Base-by-base conservation (phyloP, 2,113 vertebrate genomes). In the Notarius lentiginosus region DNA sequence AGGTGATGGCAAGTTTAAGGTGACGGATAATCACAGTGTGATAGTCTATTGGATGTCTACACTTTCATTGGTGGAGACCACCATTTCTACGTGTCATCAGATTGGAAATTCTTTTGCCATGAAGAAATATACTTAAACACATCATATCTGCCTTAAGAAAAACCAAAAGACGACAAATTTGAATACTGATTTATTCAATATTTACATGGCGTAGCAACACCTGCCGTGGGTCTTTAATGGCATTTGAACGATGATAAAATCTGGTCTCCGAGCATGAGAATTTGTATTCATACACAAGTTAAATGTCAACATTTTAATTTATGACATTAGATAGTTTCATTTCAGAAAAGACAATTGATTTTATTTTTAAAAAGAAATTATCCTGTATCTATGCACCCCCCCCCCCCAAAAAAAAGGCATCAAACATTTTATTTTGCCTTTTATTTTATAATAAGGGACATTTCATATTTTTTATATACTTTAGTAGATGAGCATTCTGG, bases 101-200 rank as follows among this genome's bases (percentile, higher is more conserved):
- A 66, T 30, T 27, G 6, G 66, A 73, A 47, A 47, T 7, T 18
- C 27, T 20, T 24, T 20, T 51, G 47, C 20, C 49, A 76, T 14
- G 47, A 20, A 75, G 72, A 24, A 22, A 61, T 34, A 60, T 5
- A 1, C 11, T 27, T 7, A 41, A 2, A 20, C 17, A 66, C 41
- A 61, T 55, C 17, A 24, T 2, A 79, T 3, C 24, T 56, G 27
- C 27, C 20, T 68, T 41, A 68, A 24, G 55, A 56, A 68, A 66
- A 49, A 10, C 11, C 12, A 41, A 66, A 41, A 86, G 75, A 10
- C 49, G 72, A 51, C 22, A 61, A 11, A 18, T 75, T 27, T 75
- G 83, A 84, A 65, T 79, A 51, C 22, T 55, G 27, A 85, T 65
- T 79, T 65, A 85, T 77, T 79, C 34, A 76, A 24, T 47, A 58